Percentiles rank a stretch among this genome's conserved stretches.
These are phyloP conservation scores for Chymomyza costata DNA, from an alignment of 1,140 invertebrate species.

Conservation along the genomic window DNA sequence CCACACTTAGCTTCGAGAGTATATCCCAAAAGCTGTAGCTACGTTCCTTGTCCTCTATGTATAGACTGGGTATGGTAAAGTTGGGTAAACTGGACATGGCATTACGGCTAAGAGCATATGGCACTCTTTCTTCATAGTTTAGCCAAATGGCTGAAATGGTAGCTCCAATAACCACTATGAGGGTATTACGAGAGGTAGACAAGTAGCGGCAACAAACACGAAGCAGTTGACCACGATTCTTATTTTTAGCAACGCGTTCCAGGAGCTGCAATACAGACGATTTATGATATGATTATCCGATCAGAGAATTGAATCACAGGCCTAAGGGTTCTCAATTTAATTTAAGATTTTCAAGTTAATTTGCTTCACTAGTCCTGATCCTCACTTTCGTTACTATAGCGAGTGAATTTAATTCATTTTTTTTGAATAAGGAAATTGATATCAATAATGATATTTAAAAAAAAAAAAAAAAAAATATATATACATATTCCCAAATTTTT, in stretches of 20 bases:
- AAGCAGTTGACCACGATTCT: conserved; percentile 75
- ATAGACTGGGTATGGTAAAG: conserved; percentile 80
- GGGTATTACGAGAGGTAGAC: conserved; percentile 85
- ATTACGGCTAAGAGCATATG: conserved; percentile 61
- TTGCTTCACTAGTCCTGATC: too few species aligned
- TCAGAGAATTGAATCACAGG: too few species aligned
- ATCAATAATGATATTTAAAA: too few species aligned
- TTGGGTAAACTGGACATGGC: conserved; percentile 82
- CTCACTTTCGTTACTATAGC: too few species aligned
- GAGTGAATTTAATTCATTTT: too few species aligned
- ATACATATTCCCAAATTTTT: too few species aligned
- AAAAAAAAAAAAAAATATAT: too few species aligned
- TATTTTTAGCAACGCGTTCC: conserved; percentile 39
- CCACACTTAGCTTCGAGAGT: conserved; percentile 81
- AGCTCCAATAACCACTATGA: conserved; percentile 84
- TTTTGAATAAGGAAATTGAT: too few species aligned
- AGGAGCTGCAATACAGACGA: conserved; percentile 19
- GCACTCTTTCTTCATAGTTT: conserved; percentile 19
- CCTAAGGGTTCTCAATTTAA: too few species aligned
- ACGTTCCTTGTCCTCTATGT: conserved; percentile 77
- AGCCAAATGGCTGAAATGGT: conserved; percentile 79
- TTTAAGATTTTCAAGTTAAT: too few species aligned
- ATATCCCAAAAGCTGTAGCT: conserved; percentile 81
- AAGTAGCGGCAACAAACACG: conserved; percentile 56
- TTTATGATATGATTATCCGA: neutral